phyloP scores from a whole-genome alignment of 2,797 vertebrate species.

The Poeciliopsis gracilis region DNA sequence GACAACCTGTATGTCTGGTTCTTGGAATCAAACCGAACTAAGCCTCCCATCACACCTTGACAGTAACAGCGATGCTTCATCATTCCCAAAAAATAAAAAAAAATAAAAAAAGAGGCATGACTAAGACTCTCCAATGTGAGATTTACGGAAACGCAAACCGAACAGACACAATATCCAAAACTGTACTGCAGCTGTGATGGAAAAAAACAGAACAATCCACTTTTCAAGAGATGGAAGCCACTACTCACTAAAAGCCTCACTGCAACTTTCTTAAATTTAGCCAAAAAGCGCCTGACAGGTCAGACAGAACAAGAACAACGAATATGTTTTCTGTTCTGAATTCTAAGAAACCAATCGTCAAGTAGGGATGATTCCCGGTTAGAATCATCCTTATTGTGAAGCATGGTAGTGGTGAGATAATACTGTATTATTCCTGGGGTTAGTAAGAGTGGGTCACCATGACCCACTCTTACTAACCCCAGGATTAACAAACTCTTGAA shows the following conservation, averaged over 20 bases:
- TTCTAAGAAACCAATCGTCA: background rate
- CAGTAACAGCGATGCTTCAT: background rate
- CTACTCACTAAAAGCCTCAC: background rate
- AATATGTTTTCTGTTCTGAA: background rate
- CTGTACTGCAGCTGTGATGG: slow-evolving; percentile 46
- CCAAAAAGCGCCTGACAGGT: background rate
- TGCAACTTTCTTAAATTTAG: background rate
- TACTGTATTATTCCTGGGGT: too few species aligned
- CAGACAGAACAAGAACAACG: background rate
- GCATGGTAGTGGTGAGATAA: background rate
- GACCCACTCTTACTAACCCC: background rate
- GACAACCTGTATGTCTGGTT: slow-evolving; percentile 38
- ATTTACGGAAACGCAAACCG: slow-evolving; percentile 9
- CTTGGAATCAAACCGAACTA: background rate
- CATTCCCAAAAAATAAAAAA: background rate
- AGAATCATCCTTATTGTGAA: background rate
- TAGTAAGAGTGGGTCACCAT: too few species aligned
- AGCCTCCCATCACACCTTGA: slow-evolving; percentile 18
- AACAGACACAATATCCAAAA: slow-evolving; percentile 17
- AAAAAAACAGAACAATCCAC: slow-evolving; percentile 3
- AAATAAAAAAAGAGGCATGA: background rate
- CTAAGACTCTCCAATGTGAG: slow-evolving; percentile 1
- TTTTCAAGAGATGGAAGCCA: background rate
- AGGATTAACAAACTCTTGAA: background rate
- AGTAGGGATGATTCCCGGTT: background rate